Evolutionary conservation across 2,888 invertebrate genomes (phyloP).

Genomic region (Drosophila ustulata): DNA sequence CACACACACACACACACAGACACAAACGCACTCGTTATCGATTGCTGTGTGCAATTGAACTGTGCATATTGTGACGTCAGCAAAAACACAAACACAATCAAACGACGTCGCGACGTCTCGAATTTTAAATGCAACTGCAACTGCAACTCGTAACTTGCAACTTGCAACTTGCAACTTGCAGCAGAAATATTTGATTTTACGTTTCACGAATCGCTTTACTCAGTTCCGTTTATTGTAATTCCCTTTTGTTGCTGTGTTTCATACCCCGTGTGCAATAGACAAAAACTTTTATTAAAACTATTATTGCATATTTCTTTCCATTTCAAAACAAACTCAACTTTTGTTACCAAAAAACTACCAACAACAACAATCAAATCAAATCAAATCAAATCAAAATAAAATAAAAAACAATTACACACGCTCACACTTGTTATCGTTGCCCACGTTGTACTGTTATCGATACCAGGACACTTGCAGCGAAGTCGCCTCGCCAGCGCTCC

Average conservation of each 20-base stretch:
- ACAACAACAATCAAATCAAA: conserved; percentile 28
- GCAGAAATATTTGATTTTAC: conserved; percentile 47
- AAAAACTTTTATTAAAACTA: conserved; percentile 53
- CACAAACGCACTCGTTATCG: conserved; percentile 34
- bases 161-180: conserved; percentile 5
- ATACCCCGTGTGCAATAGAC: conserved; percentile 24
- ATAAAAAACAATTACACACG: conserved; percentile 41
- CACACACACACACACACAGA: conserved; percentile 16
- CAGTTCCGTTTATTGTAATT: conserved; percentile 57
- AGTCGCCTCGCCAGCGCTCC: conserved; percentile 64
- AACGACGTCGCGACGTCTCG: conserved; percentile 15
- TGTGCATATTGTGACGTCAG: conserved; percentile 49
- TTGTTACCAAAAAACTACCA: conserved; percentile 60
- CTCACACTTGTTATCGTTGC: conserved; percentile 30
- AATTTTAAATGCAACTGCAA: conserved; percentile 31
- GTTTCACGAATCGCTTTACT: conserved; percentile 62
- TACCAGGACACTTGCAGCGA: conserved; percentile 81
- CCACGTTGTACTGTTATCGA: conserved; percentile 17
- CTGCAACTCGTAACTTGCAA: conserved; percentile 33
- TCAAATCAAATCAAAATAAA: conserved; percentile 26
- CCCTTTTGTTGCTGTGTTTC: conserved; percentile 71
- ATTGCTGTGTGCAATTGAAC: conserved; percentile 51
- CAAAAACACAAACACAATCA: conserved; percentile 18
- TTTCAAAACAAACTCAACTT: conserved; percentile 60
- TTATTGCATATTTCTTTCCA: conserved; percentile 74